phyloP scores from a whole-genome alignment of 2,888 invertebrate genomes.

The Cephus nigrinus region DNA sequence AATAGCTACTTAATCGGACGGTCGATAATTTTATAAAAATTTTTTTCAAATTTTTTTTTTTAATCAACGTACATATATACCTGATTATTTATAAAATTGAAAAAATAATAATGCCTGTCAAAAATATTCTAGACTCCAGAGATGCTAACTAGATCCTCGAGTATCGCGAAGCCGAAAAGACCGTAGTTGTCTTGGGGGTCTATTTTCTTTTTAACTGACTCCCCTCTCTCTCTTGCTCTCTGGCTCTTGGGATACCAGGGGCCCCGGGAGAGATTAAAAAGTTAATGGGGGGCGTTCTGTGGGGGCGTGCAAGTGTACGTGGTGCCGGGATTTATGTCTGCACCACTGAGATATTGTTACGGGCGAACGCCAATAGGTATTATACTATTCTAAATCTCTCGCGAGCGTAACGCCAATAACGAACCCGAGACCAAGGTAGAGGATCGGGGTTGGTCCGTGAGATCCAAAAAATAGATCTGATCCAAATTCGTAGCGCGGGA shows the following conservation, averaged over 20 bases:
- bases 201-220: background rate
- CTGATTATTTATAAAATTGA: background rate
- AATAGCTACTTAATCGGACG: background rate
- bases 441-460: background rate
- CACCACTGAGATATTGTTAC: constrained; percentile 64
- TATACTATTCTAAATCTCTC: constrained; percentile 57
- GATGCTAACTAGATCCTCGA: constrained; percentile 45
- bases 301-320: constrained; percentile 65
- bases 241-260: background rate
- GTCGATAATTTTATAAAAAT: background rate
- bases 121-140: constrained; percentile 33
- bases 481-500: background rate
- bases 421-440: background rate
- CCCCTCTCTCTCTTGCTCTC: constrained; percentile 11
- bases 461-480: background rate
- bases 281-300: constrained; percentile 66
- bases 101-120: background rate
- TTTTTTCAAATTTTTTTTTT: background rate
- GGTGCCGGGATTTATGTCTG: constrained; percentile 66
- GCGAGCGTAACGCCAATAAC: constrained; percentile 23
- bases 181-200: background rate
- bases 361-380: constrained; percentile 61
- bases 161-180: constrained; percentile 40
- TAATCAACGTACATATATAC: no score
- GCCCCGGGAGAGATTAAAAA: constrained; percentile 60